Evolutionary conservation across 1,140 invertebrate genomes (phyloP).

Genomic region (Papilio glaucus): DNA sequence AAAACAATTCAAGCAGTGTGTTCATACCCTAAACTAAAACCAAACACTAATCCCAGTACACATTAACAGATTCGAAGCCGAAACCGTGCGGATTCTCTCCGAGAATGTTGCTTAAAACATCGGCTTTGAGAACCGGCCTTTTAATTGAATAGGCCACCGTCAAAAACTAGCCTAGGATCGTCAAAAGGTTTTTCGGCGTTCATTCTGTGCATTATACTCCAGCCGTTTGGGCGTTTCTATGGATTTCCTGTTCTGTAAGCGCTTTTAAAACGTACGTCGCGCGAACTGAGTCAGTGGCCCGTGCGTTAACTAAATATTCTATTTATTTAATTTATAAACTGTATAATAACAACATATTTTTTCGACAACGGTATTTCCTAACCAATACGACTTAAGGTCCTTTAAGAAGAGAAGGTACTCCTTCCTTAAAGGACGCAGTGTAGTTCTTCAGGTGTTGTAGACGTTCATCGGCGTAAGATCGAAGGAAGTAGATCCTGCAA

Average conservation of each 20-base stretch:
- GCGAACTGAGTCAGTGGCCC: background rate
- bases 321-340: too few relatives aligned
- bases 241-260: constrained; percentile 19
- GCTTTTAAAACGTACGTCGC: constrained; percentile 2
- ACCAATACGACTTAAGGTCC: too few relatives aligned
- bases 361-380: too few relatives aligned
- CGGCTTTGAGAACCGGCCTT: constrained; percentile 57
- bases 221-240: constrained; percentile 15
- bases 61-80: constrained; percentile 71
- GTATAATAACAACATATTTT: too few relatives aligned
- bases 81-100: constrained; percentile 58
- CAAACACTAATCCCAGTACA: constrained; percentile 73
- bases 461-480: too few relatives aligned
- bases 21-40: constrained; percentile 56
- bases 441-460: too few relatives aligned
- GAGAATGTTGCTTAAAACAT: constrained; percentile 51
- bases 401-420: too few relatives aligned
- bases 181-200: constrained; percentile 21
- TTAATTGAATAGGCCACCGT: constrained; percentile 59
- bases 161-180: constrained; percentile 12
- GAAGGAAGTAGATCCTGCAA: too few relatives aligned
- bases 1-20: constrained; percentile 36
- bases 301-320: background rate
- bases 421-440: too few relatives aligned
- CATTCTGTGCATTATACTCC: background rate